phyloP scores from a whole-genome alignment of 2,888 invertebrate species.

The Coremacera marginata region DNA sequence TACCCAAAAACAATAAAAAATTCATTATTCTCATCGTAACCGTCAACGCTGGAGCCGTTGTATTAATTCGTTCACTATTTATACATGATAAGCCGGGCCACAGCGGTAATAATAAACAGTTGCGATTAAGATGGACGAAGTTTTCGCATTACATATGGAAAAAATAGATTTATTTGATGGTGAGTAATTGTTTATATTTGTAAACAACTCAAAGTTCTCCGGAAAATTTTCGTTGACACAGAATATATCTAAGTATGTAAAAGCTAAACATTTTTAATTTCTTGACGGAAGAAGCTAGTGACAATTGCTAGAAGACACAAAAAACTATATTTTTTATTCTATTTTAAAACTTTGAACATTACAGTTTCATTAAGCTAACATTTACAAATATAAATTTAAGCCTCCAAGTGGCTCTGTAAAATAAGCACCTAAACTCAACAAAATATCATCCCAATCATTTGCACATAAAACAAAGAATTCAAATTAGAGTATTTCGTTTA shows the following conservation, averaged over 20 bases:
- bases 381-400: constrained; percentile 5
- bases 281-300: too few relatives aligned
- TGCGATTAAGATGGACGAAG: constrained; percentile 63
- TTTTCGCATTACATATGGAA: constrained; percentile 66
- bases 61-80: constrained; percentile 10
- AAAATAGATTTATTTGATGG: constrained; percentile 67
- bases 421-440: too few relatives aligned
- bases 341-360: neutral
- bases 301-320: neutral
- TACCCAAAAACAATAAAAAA: constrained; percentile 15
- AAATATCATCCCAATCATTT: too few relatives aligned
- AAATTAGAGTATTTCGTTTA: too few relatives aligned
- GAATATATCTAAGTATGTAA: neutral
- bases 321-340: neutral
- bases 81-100: constrained; percentile 17
- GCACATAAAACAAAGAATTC: too few relatives aligned
- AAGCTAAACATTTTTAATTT: neutral
- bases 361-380: neutral
- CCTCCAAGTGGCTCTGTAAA: too few relatives aligned
- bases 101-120: neutral
- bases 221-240: neutral
- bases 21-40: neutral
- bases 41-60: neutral
- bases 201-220: neutral
- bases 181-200: constrained; percentile 48